Percentiles rank a stretch among this genome's conserved stretches.
Evolutionary conservation across 2,797 vertebrate genomes (phyloP).

Genomic region (Eulemur rubriventer): DNA sequence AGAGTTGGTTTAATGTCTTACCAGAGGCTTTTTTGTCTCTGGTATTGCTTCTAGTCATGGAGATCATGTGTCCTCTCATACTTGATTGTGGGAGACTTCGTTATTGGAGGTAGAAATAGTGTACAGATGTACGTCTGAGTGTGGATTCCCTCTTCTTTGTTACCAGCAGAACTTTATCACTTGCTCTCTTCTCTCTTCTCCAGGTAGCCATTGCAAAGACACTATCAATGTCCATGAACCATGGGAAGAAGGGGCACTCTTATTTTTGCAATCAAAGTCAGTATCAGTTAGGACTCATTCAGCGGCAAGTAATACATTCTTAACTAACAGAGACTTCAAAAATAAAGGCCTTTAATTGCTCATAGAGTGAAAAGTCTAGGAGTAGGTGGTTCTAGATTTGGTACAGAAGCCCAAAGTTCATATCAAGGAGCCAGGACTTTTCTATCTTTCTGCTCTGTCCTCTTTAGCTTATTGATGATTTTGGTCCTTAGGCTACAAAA

Average conservation of each 20-base stretch:
- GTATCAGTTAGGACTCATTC: not conserved
- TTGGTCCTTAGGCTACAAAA: not conserved
- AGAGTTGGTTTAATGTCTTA: constrained; percentile 34
- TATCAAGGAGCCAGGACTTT: not conserved
- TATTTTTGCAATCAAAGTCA: not conserved
- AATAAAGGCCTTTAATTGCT: not conserved
- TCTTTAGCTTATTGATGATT: not conserved
- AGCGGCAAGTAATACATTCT: not conserved
- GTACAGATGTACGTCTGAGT: not conserved
- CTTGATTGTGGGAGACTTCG: not conserved
- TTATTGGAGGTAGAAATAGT: not conserved
- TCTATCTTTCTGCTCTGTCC: not conserved
- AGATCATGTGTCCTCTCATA: not conserved
- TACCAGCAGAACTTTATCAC: not conserved
- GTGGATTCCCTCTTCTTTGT: not conserved
- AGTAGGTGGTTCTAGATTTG: not conserved
- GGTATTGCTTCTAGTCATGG: constrained; percentile 24
- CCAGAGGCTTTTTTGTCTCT: not conserved
- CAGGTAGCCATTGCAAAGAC: not conserved
- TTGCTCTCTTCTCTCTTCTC: not conserved
- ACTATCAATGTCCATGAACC: not conserved
- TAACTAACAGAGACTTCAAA: not conserved
- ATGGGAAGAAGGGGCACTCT: not conserved
- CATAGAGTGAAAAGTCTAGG: not conserved
- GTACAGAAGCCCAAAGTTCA: not conserved